A percentile compares a stretch with the other conserved stretches of the same genome.
Conservation (phyloP, 1,140 invertebrate genomes). For the Sinella curviseta region DNA sequence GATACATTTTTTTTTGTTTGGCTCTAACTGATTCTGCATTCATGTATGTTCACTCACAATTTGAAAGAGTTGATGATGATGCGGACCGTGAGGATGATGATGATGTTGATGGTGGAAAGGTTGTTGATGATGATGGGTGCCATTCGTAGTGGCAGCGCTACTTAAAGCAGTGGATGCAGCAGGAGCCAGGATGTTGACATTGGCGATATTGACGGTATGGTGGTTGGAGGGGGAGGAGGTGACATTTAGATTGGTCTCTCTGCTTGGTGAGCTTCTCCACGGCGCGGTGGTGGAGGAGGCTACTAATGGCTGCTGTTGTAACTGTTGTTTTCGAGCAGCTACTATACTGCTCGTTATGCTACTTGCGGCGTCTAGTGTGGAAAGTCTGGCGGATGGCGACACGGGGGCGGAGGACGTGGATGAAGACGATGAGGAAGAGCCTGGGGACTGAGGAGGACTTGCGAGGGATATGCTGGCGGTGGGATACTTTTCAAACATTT, state of each 20-base stretch:
- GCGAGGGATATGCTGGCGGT: conserved; percentile 23
- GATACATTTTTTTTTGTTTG: too few species aligned
- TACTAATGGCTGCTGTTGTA: not conserved
- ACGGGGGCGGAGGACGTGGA: not conserved
- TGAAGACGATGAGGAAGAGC: not conserved
- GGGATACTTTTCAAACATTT: conserved; percentile 50
- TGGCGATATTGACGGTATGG: not conserved
- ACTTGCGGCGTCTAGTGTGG: not conserved
- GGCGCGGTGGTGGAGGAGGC: not conserved
- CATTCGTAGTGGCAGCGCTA: not conserved
- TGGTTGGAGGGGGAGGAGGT: not conserved
- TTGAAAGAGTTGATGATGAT: not conserved
- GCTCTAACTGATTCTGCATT: not conserved
- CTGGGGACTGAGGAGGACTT: not conserved
- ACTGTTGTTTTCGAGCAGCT: not conserved
- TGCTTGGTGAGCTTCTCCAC: not conserved
- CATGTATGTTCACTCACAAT: not conserved
- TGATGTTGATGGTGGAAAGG: not conserved
- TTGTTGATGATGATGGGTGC: conserved; percentile 10
- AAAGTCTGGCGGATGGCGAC: not conserved
- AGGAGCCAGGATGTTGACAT: not conserved
- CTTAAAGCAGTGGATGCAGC: not conserved
- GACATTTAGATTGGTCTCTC: not conserved
- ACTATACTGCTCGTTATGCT: not conserved
- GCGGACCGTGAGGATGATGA: not conserved